Evolutionary conservation across 2,113 vertebrate species (phyloP).

Genomic region (Cyrtonyx montezumae): DNA sequence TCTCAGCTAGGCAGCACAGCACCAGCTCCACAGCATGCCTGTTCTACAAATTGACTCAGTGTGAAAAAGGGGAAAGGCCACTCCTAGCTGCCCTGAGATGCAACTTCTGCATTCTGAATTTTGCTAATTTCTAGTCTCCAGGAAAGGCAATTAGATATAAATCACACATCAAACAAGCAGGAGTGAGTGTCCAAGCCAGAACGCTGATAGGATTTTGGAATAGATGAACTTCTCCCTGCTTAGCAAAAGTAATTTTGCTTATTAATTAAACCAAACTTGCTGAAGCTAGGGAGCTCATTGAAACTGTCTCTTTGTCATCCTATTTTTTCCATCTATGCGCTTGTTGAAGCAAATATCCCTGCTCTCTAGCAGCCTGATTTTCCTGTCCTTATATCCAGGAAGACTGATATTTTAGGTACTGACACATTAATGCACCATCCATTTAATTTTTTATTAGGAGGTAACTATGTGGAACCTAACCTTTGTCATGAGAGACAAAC

Average conservation of each 20-base stretch:
- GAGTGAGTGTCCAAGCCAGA: not conserved
- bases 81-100: not conserved
- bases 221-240: not conserved
- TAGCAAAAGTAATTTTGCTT: not conserved
- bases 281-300: not conserved
- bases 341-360: not conserved
- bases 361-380: not conserved
- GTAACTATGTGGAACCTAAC: not conserved
- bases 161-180: not conserved
- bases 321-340: not conserved
- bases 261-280: not conserved
- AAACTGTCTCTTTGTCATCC: not conserved
- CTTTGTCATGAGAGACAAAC: not conserved
- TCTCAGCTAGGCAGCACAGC: not conserved
- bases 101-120: not conserved
- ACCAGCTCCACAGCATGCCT: not conserved
- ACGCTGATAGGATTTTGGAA: not conserved
- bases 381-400: not conserved
- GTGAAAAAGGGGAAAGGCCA: not conserved
- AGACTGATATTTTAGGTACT: not conserved
- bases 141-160: not conserved
- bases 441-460: not conserved
- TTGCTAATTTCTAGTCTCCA: not conserved
- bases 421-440: not conserved
- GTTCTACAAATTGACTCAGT: not conserved